A percentile compares a stretch with the other conserved stretches of the same genome.
Evolutionary conservation across 2,888 invertebrate genomes (phyloP).

Genomic region (Cerceris rybyensis): DNA sequence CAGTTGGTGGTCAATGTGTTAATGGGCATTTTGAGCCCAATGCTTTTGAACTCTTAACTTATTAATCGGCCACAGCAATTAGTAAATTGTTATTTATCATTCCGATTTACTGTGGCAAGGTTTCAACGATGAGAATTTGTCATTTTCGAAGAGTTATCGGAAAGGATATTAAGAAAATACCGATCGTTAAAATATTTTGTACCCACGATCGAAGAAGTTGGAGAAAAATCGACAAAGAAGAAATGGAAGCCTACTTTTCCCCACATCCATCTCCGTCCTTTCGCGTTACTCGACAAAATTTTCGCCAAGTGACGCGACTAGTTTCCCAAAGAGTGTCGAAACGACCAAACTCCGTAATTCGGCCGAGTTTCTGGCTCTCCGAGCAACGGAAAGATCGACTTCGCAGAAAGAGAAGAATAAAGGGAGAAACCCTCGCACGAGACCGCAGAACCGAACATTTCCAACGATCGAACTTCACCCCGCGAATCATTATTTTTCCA

Average conservation of each 20-base stretch:
- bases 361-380: background rate
- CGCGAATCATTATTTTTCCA: constrained; percentile 35
- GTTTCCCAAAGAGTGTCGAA: background rate
- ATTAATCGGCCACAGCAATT: too few species aligned
- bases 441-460: background rate
- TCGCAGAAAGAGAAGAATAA: background rate
- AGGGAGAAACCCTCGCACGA: background rate
- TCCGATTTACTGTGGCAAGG: too few species aligned
- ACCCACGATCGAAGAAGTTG: too few species aligned
- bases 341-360: background rate
- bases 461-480: background rate
- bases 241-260: background rate
- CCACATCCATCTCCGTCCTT: background rate
- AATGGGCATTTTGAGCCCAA: too few species aligned
- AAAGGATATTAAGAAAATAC: too few species aligned
- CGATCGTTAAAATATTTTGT: too few species aligned
- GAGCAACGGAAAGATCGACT: background rate
- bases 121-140: too few species aligned
- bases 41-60: too few species aligned
- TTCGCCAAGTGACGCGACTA: constrained; percentile 10
- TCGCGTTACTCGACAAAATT: background rate
- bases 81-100: too few species aligned
- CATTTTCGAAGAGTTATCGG: too few species aligned
- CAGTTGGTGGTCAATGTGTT: too few species aligned
- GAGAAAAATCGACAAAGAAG: too few species aligned